Conservation (phyloP, 2,888 invertebrate species). For the Oscheius myriophilus region DNA sequence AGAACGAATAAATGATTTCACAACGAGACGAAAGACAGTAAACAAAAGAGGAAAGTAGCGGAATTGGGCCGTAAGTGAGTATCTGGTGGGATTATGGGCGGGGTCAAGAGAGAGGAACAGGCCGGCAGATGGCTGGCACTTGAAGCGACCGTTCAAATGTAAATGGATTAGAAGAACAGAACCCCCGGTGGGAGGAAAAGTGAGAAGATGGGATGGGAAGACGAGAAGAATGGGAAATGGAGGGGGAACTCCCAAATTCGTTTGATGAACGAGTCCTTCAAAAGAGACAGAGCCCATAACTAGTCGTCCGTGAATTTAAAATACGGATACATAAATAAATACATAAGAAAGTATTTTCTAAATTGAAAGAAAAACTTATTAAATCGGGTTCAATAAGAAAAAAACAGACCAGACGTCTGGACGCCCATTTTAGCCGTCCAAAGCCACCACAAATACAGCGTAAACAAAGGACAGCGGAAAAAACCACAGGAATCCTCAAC, state of each 20-base stretch:
- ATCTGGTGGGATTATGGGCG: constrained; percentile 3
- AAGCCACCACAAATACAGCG: too few species aligned
- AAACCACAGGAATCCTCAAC: neutral
- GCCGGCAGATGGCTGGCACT: constrained; percentile 14
- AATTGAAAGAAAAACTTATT: too few species aligned
- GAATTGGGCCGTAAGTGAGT: neutral
- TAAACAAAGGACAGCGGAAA: too few species aligned
- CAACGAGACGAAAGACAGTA: constrained; percentile 11
- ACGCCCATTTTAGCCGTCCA: too few species aligned
- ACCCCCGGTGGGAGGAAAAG: neutral
- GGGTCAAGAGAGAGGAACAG: constrained; percentile 13
- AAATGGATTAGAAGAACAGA: constrained; percentile 13
- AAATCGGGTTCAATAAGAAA: too few species aligned
- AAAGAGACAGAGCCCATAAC: neutral
- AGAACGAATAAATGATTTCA: neutral
- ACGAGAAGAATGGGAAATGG: neutral
- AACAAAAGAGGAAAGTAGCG: neutral
- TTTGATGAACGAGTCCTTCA: neutral
- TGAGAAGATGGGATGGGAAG: neutral
- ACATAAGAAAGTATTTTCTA: too few species aligned
- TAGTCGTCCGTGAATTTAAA: too few species aligned
- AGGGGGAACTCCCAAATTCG: neutral
- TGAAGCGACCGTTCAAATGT: constrained; percentile 17
- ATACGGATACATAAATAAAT: too few species aligned
- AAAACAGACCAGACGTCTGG: too few species aligned